Evolutionary conservation across 2,888 invertebrate genomes (phyloP).

Genomic region (Netelia virgata): DNA sequence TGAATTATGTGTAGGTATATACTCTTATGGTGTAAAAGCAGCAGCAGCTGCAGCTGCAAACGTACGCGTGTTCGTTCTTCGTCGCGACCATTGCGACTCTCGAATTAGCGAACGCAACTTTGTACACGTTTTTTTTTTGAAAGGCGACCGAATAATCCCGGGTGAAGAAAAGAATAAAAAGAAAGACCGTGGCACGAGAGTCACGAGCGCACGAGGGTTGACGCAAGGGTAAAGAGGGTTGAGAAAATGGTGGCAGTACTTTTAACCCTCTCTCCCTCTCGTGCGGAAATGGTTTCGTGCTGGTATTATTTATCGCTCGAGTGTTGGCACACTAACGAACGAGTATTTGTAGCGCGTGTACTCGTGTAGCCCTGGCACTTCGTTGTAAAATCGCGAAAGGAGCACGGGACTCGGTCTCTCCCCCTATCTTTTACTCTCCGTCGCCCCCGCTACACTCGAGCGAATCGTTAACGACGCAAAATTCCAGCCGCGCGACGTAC

Average conservation of each 20-base stretch:
- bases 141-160: constrained; percentile 2
- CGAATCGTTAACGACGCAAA: constrained; percentile 62
- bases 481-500: constrained; percentile 42
- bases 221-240: constrained; percentile 20
- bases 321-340: constrained; percentile 38
- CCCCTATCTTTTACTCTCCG: not conserved
- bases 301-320: constrained; percentile 49
- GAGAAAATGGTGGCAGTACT: constrained; percentile 19
- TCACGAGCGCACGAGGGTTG: constrained; percentile 44
- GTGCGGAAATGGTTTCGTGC: constrained; percentile 26
- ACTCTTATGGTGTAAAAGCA: not conserved
- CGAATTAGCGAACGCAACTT: constrained; percentile 51
- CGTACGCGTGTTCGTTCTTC: constrained; percentile 28
- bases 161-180: not conserved
- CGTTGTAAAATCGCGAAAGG: constrained; percentile 13
- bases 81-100: constrained; percentile 19
- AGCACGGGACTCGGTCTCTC: not conserved
- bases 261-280: constrained; percentile 3
- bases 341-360: constrained; percentile 30
- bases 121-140: constrained; percentile 38
- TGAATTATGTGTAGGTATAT: not conserved
- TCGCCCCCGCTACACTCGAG: not conserved
- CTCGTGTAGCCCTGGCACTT: not conserved
- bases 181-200: constrained; percentile 36
- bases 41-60: constrained; percentile 16